phyloP scores from a whole-genome alignment of 2,888 invertebrate species.

The Drosophila ezoana region DNA sequence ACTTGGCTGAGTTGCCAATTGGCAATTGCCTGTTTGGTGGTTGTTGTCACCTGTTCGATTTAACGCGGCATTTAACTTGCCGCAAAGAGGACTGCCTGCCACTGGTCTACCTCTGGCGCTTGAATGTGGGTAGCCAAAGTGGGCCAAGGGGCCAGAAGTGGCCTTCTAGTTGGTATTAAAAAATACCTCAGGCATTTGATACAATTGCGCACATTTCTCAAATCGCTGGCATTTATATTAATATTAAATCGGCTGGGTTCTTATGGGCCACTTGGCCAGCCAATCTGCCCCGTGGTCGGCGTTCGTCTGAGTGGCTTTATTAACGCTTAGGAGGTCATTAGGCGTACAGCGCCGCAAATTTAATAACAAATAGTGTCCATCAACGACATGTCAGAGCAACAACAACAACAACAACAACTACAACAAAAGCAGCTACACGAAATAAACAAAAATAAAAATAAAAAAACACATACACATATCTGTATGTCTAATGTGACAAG shows the following conservation, averaged over 20 bases:
- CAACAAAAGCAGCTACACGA: background rate
- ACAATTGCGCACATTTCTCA: slow-evolving; percentile 27
- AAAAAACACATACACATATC: slow-evolving; percentile 13
- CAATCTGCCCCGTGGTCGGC: background rate
- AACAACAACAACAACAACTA: slow-evolving; percentile 13
- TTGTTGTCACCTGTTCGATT: slow-evolving; percentile 32
- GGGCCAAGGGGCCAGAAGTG: background rate
- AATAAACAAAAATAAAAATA: background rate
- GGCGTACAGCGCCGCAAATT: slow-evolving; percentile 32
- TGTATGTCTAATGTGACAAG: slow-evolving; percentile 37
- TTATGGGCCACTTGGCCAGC: slow-evolving; percentile 11
- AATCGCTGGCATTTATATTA: slow-evolving; percentile 17
- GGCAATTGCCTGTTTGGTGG: background rate
- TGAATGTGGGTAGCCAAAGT: too few relatives aligned
- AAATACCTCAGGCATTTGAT: slow-evolving; percentile 13
- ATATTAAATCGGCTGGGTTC: slow-evolving; percentile 10
- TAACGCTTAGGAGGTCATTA: slow-evolving; percentile 51
- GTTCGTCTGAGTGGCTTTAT: slow-evolving; percentile 27
- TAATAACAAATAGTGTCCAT: slow-evolving; percentile 67
- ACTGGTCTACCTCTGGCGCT: background rate
- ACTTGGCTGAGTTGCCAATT: slow-evolving; percentile 3
- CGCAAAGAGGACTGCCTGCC: background rate
- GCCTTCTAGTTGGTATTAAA: slow-evolving; percentile 20
- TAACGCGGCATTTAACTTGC: slow-evolving; percentile 14
- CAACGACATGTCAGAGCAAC: slow-evolving; percentile 38